Evolutionary conservation across 23 tunicate species (phyloP).

Genomic region (Halocynthia aurantium): DNA sequence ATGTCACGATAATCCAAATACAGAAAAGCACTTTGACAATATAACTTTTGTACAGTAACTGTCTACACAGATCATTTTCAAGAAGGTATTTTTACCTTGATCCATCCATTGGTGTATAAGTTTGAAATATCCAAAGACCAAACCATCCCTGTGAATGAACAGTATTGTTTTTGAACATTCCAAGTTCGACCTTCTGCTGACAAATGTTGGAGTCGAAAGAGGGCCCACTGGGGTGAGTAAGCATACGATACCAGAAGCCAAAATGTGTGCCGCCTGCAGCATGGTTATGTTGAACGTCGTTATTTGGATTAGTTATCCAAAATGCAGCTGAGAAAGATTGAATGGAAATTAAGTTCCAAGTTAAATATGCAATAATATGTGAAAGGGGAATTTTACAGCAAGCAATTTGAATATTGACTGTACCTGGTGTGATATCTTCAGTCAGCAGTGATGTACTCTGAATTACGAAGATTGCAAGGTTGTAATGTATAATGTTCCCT

Average conservation of each 20-base stretch:
- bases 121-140: constrained; percentile 94
- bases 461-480: constrained; percentile 73
- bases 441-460: constrained; percentile 86
- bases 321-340: constrained; percentile 58
- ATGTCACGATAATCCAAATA: no score
- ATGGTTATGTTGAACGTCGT: constrained; percentile 76
- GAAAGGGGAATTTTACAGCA: no score
- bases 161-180: constrained; percentile 78
- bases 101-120: constrained; percentile 5
- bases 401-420: no score
- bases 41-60: no score
- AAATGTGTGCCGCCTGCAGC: constrained; percentile 99
- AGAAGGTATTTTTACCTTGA: not conserved
- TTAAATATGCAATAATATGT: constrained; percentile 1
- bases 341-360: not conserved
- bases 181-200: constrained; percentile 76
- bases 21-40: no score
- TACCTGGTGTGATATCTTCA: constrained; percentile 83
- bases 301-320: constrained; percentile 97
- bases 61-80: no score
- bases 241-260: constrained; percentile 97
- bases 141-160: constrained; percentile 95
- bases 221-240: constrained; percentile 91
- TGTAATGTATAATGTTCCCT: constrained; percentile 68
- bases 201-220: constrained; percentile 62